Percentiles rank a stretch among this genome's conserved stretches.
These are phyloP conservation scores for Scarus forsteni DNA, from an alignment of 2,797 vertebrate species.

Conservation along the genomic window DNA sequence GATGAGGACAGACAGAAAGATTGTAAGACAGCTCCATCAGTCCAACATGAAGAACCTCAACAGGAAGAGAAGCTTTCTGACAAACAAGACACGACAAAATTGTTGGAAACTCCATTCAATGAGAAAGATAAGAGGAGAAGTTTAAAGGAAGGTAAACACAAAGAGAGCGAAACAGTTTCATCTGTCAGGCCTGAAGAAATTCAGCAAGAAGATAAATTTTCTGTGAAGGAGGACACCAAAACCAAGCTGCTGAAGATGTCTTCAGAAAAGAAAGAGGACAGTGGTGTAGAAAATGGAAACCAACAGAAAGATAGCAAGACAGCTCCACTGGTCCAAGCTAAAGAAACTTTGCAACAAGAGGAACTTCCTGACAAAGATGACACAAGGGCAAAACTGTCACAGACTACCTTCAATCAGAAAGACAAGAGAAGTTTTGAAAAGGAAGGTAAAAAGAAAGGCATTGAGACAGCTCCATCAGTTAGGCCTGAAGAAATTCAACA, in stretches of 20 bases:
- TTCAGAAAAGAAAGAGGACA: conserved; percentile 16
- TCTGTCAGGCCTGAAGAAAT: no score
- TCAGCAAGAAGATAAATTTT: conserved; percentile 11
- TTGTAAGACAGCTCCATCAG: conserved; percentile 2
- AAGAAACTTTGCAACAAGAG: conserved; percentile 41
- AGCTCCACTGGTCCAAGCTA: conserved; percentile 12
- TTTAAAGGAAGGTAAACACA: no score
- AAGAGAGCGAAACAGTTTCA: no score
- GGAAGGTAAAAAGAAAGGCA: no score
- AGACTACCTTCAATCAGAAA: conserved; percentile 17
- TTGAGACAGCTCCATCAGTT: no score
- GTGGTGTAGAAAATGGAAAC: conserved; percentile 26
- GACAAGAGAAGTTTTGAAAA: no score
- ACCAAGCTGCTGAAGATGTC: not conserved
- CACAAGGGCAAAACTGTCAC: not conserved
- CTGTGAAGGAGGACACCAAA: conserved; percentile 1
- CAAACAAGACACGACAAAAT: conserved; percentile 2
- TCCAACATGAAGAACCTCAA: not conserved
- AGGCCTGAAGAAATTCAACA: no score
- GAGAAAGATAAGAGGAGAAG: not conserved
- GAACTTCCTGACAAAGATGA: conserved; percentile 5
- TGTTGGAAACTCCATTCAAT: not conserved
- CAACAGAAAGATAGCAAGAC: conserved; percentile 25
- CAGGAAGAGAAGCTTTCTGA: conserved; percentile 9
- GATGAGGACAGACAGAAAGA: conserved; percentile 47